Conservation (phyloP, 2,113 vertebrate species). For the Dromas ardeola region DNA sequence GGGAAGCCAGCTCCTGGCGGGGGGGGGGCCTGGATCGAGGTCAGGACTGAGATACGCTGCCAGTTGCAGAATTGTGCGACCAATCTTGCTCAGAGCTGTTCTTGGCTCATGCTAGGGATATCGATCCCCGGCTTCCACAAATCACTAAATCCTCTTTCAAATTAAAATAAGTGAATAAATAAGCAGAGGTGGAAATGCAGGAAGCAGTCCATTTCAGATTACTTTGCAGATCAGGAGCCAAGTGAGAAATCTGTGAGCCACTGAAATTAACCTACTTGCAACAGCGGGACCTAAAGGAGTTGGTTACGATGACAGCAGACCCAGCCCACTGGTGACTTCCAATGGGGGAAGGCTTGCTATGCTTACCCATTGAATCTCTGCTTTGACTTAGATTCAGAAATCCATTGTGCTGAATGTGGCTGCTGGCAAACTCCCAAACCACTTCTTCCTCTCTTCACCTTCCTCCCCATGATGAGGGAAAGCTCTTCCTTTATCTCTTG, state of each 20-base stretch:
- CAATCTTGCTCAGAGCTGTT: not conserved
- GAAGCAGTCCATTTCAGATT: not conserved
- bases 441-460: not conserved
- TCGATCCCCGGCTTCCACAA: not conserved
- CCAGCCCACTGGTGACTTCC: not conserved
- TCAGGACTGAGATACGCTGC: not conserved
- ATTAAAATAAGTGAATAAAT: slow-evolving; percentile 53
- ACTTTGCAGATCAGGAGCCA: not conserved
- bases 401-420: not conserved
- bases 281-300: not conserved
- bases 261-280: not conserved
- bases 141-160: slow-evolving; percentile 29
- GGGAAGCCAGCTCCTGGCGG: not conserved
- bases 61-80: not conserved
- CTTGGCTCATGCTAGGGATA: not conserved
- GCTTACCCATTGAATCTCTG: not conserved
- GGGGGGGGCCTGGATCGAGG: not conserved
- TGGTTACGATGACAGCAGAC: not conserved
- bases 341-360: not conserved
- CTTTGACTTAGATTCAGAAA: not conserved
- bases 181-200: not conserved
- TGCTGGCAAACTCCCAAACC: not conserved
- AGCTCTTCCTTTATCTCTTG: not conserved
- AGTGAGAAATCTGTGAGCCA: not conserved
- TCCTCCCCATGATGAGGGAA: not conserved